Evolutionary conservation across 1,140 invertebrate genomes (phyloP), one percentile per base, ranked within the genome.

Genomic region (Schlechtendalia chinensis): DNA sequence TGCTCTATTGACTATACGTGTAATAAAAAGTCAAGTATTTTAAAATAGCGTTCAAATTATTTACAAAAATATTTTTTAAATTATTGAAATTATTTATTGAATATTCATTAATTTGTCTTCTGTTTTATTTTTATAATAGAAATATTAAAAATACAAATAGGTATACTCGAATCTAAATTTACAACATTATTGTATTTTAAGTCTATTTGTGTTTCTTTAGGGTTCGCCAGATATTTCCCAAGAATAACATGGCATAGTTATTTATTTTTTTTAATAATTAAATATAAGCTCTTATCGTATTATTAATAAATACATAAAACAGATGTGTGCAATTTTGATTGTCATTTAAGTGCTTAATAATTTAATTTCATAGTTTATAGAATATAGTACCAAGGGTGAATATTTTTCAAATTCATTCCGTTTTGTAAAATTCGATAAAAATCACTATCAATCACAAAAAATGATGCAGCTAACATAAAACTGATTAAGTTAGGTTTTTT

Each of bases 301-400:
- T 69, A n/a, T 69, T 10, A 24, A 22, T 69, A 16, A 69, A 69
- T 24, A 69, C 14, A 69, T 22, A 69, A 11, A 69, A 22, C 39
- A 47, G 39, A 19, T 69, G 6, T 69, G 1, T 47, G 12, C 65
- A 67, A 69, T 69, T 39, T 14, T 1, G 14, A n/a, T n/a, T n/a
- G n/a, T n/a, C n/a, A n/a, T 69, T 69, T 24, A 69, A 69, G 39
- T 69, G 65, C 39, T 47, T 24, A 5, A 24, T 47, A 69, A 69
- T 69, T 69, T 5, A 29, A 69, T 69, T 69, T 69, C 19, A 69
- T n/a, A 69, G 22, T 24, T 69, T n/a, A 65, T 54, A 6, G 24
- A 69, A 24, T 4, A 17, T n/a, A 16, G 12, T 24, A 47, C 10
- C 4, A 45, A 24, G n/a, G 11, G 14, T 12, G 24, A 65, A 14